phyloP scores from a whole-genome alignment of 2,888 invertebrate genomes.

The Aleiodes testaceus region DNA sequence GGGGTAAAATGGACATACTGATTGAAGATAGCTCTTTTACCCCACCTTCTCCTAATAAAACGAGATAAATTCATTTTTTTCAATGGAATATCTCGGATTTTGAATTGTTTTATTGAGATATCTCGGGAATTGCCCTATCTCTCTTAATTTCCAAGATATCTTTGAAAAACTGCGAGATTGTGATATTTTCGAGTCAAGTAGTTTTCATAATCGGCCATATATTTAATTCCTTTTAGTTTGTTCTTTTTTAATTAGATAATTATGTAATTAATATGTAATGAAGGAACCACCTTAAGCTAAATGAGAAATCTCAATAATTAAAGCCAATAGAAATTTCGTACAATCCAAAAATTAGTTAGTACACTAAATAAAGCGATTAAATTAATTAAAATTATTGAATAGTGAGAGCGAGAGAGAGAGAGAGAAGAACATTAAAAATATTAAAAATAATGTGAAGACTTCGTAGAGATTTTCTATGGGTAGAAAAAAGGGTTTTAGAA shows the following conservation, averaged over 20 bases:
- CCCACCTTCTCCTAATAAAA: too few species aligned
- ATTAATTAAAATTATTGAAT: background rate
- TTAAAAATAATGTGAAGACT: constrained; percentile 14
- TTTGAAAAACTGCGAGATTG: constrained; percentile 2
- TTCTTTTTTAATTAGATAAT: background rate
- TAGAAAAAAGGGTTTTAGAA: background rate
- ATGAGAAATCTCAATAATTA: background rate
- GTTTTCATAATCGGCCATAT: constrained; percentile 20
- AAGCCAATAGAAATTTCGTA: constrained; percentile 31
- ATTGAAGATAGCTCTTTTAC: too few species aligned
- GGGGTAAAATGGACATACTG: too few species aligned
- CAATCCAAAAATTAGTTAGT: constrained; percentile 26
- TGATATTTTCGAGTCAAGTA: constrained; percentile 26
- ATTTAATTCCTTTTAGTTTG: background rate
- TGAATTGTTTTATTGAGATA: too few species aligned
- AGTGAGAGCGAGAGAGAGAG: background rate
- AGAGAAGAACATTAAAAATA: constrained; percentile 11
- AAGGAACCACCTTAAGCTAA: constrained; percentile 25
- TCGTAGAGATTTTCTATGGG: constrained; percentile 28
- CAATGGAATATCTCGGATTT: too few species aligned
- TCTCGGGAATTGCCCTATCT: too few species aligned
- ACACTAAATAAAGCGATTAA: constrained; percentile 17
- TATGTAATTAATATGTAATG: constrained; percentile 17
- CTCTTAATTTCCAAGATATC: background rate
- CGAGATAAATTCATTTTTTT: too few species aligned